Evolutionary conservation across 1,140 invertebrate genomes (phyloP).

Genomic region (Branchinecta lindahli): DNA sequence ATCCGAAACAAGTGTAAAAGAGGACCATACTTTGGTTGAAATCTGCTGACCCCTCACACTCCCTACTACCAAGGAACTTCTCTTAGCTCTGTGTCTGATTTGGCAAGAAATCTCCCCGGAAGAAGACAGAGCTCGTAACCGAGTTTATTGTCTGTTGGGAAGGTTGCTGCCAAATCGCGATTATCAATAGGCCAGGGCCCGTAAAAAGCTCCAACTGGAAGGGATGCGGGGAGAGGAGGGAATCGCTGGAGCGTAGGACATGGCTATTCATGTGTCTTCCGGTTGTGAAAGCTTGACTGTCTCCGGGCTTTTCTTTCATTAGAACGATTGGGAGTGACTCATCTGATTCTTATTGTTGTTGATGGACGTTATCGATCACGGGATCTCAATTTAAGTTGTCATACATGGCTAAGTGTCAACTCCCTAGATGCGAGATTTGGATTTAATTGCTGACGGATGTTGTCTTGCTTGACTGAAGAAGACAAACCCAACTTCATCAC

Average conservation of each 20-base stretch:
- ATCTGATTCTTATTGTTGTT: background rate
- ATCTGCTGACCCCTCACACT: too few species aligned
- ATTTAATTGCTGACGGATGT: too few species aligned
- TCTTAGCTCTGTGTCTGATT: too few species aligned
- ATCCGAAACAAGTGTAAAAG: too few species aligned
- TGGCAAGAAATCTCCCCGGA: too few species aligned
- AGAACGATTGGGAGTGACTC: conserved; percentile 10
- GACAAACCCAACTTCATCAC: too few species aligned
- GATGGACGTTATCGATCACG: background rate
- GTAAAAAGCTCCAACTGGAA: background rate
- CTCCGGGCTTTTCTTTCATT: background rate
- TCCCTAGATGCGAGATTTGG: too few species aligned
- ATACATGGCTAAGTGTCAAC: too few species aligned
- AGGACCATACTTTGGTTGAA: too few species aligned
- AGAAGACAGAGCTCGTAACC: background rate
- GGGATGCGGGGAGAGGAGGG: background rate
- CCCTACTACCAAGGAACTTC: too few species aligned
- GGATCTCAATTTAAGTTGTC: too few species aligned
- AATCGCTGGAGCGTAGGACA: background rate
- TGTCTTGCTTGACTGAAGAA: too few species aligned
- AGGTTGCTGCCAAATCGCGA: background rate
- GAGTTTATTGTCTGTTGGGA: background rate
- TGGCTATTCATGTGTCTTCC: background rate
- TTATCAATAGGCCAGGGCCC: background rate
- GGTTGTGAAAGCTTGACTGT: background rate